These are phyloP conservation scores for Lycia hirtaria DNA, from an alignment of 2,888 invertebrate species.

Conservation along the genomic window DNA sequence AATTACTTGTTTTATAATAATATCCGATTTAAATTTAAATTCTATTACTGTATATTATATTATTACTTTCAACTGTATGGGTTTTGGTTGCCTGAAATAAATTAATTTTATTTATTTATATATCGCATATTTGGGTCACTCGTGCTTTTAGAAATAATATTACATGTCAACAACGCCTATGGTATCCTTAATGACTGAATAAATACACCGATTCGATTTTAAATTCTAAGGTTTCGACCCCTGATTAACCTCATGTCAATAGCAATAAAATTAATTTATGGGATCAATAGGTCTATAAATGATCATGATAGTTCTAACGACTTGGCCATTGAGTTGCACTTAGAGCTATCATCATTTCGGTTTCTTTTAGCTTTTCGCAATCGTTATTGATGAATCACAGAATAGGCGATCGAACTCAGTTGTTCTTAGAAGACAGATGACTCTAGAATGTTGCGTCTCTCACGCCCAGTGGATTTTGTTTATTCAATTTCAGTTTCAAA, in stretches of 20 bases:
- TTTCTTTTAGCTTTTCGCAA: not conserved
- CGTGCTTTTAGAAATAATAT: not conserved
- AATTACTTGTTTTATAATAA: too few relatives aligned
- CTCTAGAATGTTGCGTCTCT: too few relatives aligned
- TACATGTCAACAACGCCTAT: not conserved
- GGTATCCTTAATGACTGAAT: not conserved
- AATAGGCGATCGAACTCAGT: too few relatives aligned
- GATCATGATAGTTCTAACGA: not conserved
- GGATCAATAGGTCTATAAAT: slow-evolving; percentile 14
- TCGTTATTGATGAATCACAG: not conserved
- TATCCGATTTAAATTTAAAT: too few relatives aligned
- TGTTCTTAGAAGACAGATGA: too few relatives aligned
- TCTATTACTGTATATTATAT: too few relatives aligned
- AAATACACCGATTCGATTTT: slow-evolving; percentile 35
- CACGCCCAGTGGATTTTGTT: too few relatives aligned
- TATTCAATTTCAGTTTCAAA: too few relatives aligned
- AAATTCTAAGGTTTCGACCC: slow-evolving; percentile 44
- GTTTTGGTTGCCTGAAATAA: not conserved
- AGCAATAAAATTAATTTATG: slow-evolving; percentile 44
- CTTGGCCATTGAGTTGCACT: not conserved
- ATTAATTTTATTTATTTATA: not conserved
- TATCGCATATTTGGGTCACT: not conserved
- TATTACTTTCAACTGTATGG: too few relatives aligned
- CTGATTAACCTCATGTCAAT: slow-evolving; percentile 45
- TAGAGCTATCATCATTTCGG: not conserved